Evolutionary conservation across 2,888 invertebrate genomes (phyloP).

Genomic region (Drosophila seclusa): DNA sequence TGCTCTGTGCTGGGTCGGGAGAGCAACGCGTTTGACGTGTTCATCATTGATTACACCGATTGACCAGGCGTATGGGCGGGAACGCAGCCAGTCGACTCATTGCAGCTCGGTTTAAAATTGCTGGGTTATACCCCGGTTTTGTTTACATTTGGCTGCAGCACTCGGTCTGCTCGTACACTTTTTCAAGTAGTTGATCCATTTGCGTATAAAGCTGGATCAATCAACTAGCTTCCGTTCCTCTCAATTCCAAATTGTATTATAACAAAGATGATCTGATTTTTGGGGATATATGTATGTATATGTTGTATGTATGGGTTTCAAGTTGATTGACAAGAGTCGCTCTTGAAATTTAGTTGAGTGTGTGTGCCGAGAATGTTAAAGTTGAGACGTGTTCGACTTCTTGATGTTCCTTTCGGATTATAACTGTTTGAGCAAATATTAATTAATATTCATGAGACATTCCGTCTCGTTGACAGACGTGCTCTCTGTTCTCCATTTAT

Average conservation of each 20-base stretch:
- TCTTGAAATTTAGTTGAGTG: conserved; percentile 6
- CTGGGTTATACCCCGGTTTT: conserved; percentile 22
- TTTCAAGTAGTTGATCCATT: conserved; percentile 13
- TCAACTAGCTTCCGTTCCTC: neutral
- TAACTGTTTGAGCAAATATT: conserved; percentile 47
- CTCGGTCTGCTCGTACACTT: neutral
- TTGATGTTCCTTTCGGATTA: conserved; percentile 8
- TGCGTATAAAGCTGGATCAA: neutral
- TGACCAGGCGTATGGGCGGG: neutral
- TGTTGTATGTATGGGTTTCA: neutral
- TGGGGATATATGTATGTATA: neutral
- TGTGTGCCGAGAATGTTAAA: neutral
- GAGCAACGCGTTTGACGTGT: neutral
- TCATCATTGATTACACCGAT: conserved; percentile 6
- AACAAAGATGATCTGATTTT: neutral
- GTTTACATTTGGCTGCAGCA: conserved; percentile 9
- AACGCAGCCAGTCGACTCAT: conserved; percentile 7
- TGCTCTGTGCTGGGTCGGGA: conserved; percentile 1
- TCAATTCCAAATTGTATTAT: neutral
- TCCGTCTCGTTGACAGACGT: neutral
- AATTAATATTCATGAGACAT: conserved; percentile 12
- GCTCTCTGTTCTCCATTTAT: neutral
- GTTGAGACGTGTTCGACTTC: neutral
- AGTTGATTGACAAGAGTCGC: neutral
- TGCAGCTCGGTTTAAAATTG: conserved; percentile 1